Base-by-base conservation (phyloP, 2,113 vertebrate species). In the Dipodomys merriami region DNA sequence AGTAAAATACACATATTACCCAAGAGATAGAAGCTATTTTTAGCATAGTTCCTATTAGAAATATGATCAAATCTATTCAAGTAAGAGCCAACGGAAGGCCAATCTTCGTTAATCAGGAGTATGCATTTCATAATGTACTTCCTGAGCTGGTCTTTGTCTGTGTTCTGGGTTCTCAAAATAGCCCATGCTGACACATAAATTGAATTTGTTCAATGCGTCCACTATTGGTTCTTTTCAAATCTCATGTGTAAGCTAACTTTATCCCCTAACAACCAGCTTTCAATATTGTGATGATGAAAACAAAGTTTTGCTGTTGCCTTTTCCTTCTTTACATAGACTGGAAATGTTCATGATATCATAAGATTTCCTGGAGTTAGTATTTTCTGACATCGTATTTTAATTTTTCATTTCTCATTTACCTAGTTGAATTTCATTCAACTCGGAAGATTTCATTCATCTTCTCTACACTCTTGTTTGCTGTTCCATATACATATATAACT, bases 341-440 rank as follows among this genome's bases (percentile, higher is more conserved):
- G 8, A 83, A 77, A 73, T 30, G 91, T 91, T 77, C n/a, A 29
- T 49, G 71, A 46, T 18, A 71, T 19, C 1, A 15, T 23, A 71
- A 7, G 27, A 78, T 46, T 87, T 88, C 53, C 2, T 0, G 57
- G 71, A 90, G 9, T 2, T 73, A 72, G 73, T 4, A 0, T 88
- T 57, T 80, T 83, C 46, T 68, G 25, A 33, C 1, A 82, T 57
- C 27, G 60, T 33, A 46, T n/a, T 86, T 67, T 91, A 71, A 88
- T 95, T 62, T 81, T 6, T 84, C 7, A 4, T 86, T 91, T 92
- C 8, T 89, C 13, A n/a, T 82, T 69, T 84, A 60, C 11, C 39
- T 23, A 69, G 73, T 33, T 94, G 60, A 68, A 2, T 60, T 39
- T 39, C 39, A 39, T 39, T 39, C 39, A 6, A 39, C 39, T 39